Conservation (phyloP, 2,113 vertebrate genomes). For the Diphyllodes magnificus region DNA sequence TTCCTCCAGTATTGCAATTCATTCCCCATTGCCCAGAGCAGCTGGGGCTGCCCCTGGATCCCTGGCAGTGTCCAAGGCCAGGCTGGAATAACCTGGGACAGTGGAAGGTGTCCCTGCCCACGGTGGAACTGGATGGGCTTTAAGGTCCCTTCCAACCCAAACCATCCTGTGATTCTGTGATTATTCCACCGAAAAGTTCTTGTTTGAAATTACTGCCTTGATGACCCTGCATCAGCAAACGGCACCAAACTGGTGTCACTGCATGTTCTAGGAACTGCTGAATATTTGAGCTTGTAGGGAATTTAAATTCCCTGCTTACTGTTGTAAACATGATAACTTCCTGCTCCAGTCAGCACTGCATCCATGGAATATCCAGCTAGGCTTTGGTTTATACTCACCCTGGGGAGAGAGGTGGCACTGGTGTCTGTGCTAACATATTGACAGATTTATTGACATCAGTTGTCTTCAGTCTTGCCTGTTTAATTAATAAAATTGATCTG, state of each 20-base stretch:
- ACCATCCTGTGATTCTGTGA: background rate
- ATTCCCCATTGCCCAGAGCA: background rate
- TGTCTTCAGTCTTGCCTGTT: conserved; percentile 3
- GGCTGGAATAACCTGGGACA: background rate
- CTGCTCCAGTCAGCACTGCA: background rate
- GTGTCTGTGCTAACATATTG: background rate
- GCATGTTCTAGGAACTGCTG: background rate
- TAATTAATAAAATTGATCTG: conserved; percentile 28
- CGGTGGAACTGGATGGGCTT: accelerated
- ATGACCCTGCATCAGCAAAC: background rate
- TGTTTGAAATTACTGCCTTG: background rate
- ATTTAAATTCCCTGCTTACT: background rate
- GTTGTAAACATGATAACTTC: background rate
- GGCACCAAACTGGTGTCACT: background rate
- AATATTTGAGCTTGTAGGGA: background rate
- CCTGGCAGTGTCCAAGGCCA: background rate
- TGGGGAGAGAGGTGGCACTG: background rate
- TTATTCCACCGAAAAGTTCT: background rate
- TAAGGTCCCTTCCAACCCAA: background rate
- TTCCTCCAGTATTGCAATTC: background rate
- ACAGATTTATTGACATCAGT: background rate
- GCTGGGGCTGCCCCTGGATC: background rate
- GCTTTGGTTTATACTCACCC: background rate
- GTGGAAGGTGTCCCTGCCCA: background rate
- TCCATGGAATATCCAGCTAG: background rate